phyloP scores from a whole-genome alignment of 2,113 vertebrate species.

The Noctilio leporinus region DNA sequence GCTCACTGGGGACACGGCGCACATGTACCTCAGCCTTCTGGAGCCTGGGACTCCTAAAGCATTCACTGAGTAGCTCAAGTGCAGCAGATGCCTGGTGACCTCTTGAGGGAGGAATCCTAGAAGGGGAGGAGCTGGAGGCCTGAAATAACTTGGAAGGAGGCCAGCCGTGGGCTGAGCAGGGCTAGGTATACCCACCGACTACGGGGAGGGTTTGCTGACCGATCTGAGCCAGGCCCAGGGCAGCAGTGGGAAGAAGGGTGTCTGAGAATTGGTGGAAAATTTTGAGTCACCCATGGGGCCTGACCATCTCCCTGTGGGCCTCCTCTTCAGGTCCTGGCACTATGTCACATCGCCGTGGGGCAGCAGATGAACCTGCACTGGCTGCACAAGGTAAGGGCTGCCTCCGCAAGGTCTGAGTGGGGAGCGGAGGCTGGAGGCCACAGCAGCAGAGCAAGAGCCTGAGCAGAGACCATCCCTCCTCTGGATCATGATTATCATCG shows the following conservation, averaged over 20 bases:
- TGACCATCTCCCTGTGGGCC: background rate
- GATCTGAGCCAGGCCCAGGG: background rate
- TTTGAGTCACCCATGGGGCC: background rate
- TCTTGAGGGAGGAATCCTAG: background rate
- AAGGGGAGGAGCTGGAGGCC: background rate
- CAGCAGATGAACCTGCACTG: conserved; percentile 98
- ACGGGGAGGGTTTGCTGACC: background rate
- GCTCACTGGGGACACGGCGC: background rate
- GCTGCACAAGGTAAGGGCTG: conserved; percentile 92
- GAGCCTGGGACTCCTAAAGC: background rate
- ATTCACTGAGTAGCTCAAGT: background rate
- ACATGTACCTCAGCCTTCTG: background rate
- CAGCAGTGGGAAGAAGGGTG: background rate
- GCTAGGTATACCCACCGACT: background rate
- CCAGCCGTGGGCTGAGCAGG: background rate
- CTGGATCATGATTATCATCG: fast-evolving
- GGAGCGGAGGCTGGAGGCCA: background rate
- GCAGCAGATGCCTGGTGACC: background rate
- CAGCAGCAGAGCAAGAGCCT: background rate
- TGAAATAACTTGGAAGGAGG: background rate
- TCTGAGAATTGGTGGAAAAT: background rate
- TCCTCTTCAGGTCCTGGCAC: conserved; percentile 86
- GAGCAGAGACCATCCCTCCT: background rate
- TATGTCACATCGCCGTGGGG: conserved; percentile 93
- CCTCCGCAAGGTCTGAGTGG: background rate